Base-by-base conservation (phyloP, 2,113 vertebrate species). In the Nyctereutes procyonoides region DNA sequence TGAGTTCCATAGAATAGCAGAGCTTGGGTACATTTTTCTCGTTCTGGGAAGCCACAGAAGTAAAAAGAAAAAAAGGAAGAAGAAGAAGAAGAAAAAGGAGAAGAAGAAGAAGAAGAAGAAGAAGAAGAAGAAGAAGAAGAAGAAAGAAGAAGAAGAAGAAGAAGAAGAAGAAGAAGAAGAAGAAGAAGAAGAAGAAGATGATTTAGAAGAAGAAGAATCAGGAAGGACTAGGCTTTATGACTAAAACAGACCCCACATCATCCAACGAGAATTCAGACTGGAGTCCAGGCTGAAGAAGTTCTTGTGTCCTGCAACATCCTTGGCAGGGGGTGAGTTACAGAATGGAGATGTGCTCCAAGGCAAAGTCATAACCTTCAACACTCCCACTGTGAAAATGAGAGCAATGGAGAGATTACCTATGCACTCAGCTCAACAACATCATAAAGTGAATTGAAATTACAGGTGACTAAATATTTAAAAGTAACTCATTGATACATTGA, bases 181-280 rank as follows among this genome's bases (percentile, higher is more conserved):
- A 43, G 1, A 0, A 43, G 43, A 1, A 43, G 43, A 0, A 43
- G 43, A 0, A 43, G 43, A 1, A 43, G 43, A 7, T 8, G 43
- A 43, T 43, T 43, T 43, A 60, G 30, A 35, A 81, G 26, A 89
- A 13, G 13, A 60, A 19, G 17, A 79, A 65, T 51, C 3, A 3
- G 32, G 56, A 85, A 89, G 48, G 28, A 1, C 16, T 69, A 79
- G 48, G 12, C 56, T 38, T 87, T n/a, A 15, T 43, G 56, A n/a
- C 35, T n/a, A 13, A 8, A 38, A 28, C 55, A 65, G 55, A 83
- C 43, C 14, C 11, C 65, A 56, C 15, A 9, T 56, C 28, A 91
- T 55, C 62, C 62, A 22, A 15, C 24, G 53, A 73, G 86, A 88
- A 73, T 63, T 32, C 35, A 4, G 65, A 77, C 79, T 12, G 80